Evolutionary conservation across 2,113 vertebrate genomes (phyloP), one percentile per base, ranked within the genome.

Genomic region (Naja naja): DNA sequence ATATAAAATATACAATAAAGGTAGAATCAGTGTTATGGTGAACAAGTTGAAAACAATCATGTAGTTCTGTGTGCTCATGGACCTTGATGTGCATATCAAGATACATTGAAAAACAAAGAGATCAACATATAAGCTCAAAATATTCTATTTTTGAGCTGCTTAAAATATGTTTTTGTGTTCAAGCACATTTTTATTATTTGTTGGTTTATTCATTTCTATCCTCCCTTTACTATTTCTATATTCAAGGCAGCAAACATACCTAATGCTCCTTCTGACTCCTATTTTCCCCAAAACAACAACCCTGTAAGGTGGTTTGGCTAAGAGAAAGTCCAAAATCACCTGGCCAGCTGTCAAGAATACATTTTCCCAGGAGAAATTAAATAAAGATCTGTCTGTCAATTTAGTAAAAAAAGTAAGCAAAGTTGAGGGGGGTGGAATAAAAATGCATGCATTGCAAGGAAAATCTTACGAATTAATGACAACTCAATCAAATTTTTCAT

Each of bases 41-140:
- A 85, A 43, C 10, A n/a, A 81, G 30, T 53, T 53, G 16, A 81
- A 69, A 81, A 90, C 34, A 22, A 22, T 4, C 10, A 18, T 60
- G 25, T 18, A 64, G 9, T 69, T 74, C 7, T 34, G 2, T 52
- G 7, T n/a, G 56, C 34, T 39, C 88, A 43, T 55, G 39, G 25
- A 6, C 27, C 6, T 27, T 11, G 18, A 25, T 60, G 12, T 56
- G 43, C 39, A 89, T 43, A 45, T 43, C 0, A 0, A 0, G 90
- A 93, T 14, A n/a, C 27, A 94, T 54, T 1, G 34, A 55, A 34
- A 55, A 20, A 34, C 8, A 34, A 55, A 12, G 1, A 92, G 69
- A 18, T 2, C 27, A 8, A 55, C 0, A 22, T 86, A 23, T 92
- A 6, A 30, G 93, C 0, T 69, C 8, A 43, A 39, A n/a, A 1